Percentiles rank a stretch among this genome's conserved stretches.
These are phyloP conservation scores for Scaptomyza tumidula DNA, from an alignment of 2,888 invertebrate genomes.

Conservation along the genomic window DNA sequence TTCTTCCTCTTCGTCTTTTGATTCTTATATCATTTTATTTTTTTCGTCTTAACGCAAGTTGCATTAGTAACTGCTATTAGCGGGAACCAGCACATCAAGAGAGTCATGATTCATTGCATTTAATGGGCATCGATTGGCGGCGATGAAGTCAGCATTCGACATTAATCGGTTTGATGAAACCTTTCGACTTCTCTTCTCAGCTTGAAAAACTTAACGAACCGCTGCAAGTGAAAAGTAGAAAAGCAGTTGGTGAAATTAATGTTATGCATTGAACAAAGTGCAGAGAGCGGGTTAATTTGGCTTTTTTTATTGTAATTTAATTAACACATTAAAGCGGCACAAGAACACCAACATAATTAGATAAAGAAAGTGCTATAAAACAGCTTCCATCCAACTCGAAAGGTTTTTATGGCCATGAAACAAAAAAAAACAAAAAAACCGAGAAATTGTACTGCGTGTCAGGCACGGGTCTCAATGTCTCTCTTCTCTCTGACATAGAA, in stretches of 20 bases:
- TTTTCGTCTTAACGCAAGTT: slow-evolving; percentile 12
- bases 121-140: slow-evolving; percentile 54
- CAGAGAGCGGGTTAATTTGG: slow-evolving; percentile 61
- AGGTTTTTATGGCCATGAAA: slow-evolving; percentile 48
- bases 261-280: slow-evolving; percentile 64
- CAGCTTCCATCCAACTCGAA: slow-evolving; percentile 47
- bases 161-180: slow-evolving; percentile 29
- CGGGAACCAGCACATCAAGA: slow-evolving; percentile 34
- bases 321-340: slow-evolving; percentile 67
- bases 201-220: slow-evolving; percentile 61
- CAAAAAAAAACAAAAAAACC: not conserved
- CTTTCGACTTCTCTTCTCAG: not conserved
- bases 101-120: slow-evolving; percentile 67
- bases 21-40: slow-evolving; percentile 22
- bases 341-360: slow-evolving; percentile 78
- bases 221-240: slow-evolving; percentile 61
- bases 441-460: slow-evolving; percentile 61
- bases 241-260: slow-evolving; percentile 61
- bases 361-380: slow-evolving; percentile 68
- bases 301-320: slow-evolving; percentile 76
- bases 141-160: slow-evolving; percentile 64
- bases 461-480: too few species aligned
- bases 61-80: slow-evolving; percentile 46
- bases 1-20: not conserved
- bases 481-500: slow-evolving; percentile 59